Base-by-base conservation (phyloP, 2,113 vertebrate species). In the Labeo rohita region DNA sequence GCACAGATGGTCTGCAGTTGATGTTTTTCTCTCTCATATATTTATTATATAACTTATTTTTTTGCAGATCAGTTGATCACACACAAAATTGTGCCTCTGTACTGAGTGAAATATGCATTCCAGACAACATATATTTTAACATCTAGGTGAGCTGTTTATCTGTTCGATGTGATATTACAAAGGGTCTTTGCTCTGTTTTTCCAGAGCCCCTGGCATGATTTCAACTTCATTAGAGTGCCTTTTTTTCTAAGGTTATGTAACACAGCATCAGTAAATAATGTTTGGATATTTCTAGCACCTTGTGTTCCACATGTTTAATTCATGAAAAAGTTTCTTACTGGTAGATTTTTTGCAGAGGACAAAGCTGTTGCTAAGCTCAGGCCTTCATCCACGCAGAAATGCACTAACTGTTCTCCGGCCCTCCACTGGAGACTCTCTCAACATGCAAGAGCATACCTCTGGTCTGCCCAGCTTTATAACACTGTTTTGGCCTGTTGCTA, bases 311-410 rank as follows among this genome's bases (percentile, higher is more conserved):
- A 92, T 91, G 93, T 92, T 95, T 95, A 93, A 95, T 96, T 96
- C 95, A 96, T 95, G 89, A 94, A 93, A 87, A 91, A 91, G 95
- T 86, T 88, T 65, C 93, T 82, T 87, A 91, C 91, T 89, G 91
- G 94, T 95, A 94, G 92, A 92, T 93, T 91, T 94, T 89, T 91
- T 89, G 89, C 89, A 87, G 90, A 90, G 91, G 91, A 97, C 96
- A 97, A 97, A 98, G 96, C 96, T 96, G 98, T 99, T 98, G 97
- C 98, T 98, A 98, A 97, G 98, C 93, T 96, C 91, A 91, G 93
- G 91, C 93, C 91, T 93, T 95, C 87, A 88, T 88, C 89, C 91
- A 92, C 91, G 89, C 92, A 97, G 95, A 95, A 97, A 98, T 97
- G 96, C 94, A 93, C 89, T 93, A 91, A 92, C 95, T 88, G 95